These are phyloP conservation scores for Paramormyrops kingsleyae DNA, from an alignment of 2,113 vertebrate genomes.

Conservation along the genomic window DNA sequence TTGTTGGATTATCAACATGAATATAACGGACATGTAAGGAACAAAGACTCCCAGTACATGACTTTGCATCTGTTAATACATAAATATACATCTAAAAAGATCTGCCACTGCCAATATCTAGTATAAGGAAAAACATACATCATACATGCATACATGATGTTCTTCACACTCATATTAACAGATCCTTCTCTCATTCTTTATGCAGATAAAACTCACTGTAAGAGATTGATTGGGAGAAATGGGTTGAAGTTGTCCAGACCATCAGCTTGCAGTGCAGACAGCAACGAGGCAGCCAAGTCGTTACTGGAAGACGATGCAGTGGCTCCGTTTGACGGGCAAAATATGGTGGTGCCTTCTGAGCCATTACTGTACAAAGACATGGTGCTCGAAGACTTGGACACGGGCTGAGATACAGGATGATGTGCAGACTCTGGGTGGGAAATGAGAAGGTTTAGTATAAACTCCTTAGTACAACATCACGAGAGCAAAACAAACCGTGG, in stretches of 20 bases:
- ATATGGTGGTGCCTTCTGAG: conserved; percentile 62
- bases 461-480: neutral
- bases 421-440: conserved; percentile 45
- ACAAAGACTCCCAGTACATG: neutral
- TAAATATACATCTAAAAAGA: neutral
- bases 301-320: conserved; percentile 65
- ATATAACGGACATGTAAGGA: neutral
- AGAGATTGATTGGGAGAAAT: conserved; percentile 68
- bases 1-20: neutral
- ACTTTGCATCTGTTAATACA: neutral
- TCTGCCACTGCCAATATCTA: neutral
- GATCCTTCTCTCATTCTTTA: neutral
- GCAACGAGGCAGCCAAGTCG: conserved; percentile 61
- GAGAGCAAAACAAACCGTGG: neutral
- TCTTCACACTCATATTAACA: neutral
- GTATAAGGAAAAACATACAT: neutral
- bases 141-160: neutral
- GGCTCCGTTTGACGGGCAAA: conserved; percentile 60
- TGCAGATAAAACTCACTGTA: conserved; percentile 59
- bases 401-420: conserved; percentile 50
- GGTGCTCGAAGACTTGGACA: conserved; percentile 69
- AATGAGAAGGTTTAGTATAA: neutral
- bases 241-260: conserved; percentile 64
- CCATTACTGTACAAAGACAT: conserved; percentile 65
- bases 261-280: conserved; percentile 57